Base-by-base conservation (phyloP, 2,113 vertebrate species). In the Catharus minimus region DNA sequence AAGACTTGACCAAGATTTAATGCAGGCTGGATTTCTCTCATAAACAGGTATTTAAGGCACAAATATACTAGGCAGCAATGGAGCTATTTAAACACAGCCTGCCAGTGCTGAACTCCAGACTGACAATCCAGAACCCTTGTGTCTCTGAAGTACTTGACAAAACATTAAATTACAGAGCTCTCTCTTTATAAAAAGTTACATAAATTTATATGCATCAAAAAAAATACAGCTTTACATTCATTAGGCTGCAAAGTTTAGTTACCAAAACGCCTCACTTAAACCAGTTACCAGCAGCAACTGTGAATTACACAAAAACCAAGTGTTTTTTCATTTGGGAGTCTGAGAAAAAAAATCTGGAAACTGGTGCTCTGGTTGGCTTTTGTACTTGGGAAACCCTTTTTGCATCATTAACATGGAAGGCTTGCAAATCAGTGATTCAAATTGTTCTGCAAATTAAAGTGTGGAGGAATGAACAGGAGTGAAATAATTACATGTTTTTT, bases 1-100 rank as follows among this genome's bases (percentile, higher is more conserved):
- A 86, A 68, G 50, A 84, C 61, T 93, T 43, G n/a, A 84, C 43
- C 47, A 86, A 90, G 55, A 82, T 83, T 93, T 84, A 79, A 86
- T 50, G 90, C 32, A 30, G 0, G 50, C 30, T 62, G 82, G 28
- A 79, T 71, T 82, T 85, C 39, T 61, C 44, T 49, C 32, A 33
- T 15, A n/a, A 86, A 58, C 23, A 93, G 21, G n/a, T 39, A 47
- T 49, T 90, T 71, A 79, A 87, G 52, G 27, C 18, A 91, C 11
- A 82, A 75, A 84, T 56, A 72, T 64, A 68, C 49, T 44, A 36
- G 5, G 6, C 20, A 33, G 13, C 24, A 58, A 43, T 32, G 62
- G 47, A 83, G 15, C 9, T 67, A 56, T 53, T 52, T 78, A 76
- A 92, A 68, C 21, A 30, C 41, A 93, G 39, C 7, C 52, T 57